phyloP scores from a whole-genome alignment of 2,797 vertebrate species.

The Cetoscarus ocellatus region DNA sequence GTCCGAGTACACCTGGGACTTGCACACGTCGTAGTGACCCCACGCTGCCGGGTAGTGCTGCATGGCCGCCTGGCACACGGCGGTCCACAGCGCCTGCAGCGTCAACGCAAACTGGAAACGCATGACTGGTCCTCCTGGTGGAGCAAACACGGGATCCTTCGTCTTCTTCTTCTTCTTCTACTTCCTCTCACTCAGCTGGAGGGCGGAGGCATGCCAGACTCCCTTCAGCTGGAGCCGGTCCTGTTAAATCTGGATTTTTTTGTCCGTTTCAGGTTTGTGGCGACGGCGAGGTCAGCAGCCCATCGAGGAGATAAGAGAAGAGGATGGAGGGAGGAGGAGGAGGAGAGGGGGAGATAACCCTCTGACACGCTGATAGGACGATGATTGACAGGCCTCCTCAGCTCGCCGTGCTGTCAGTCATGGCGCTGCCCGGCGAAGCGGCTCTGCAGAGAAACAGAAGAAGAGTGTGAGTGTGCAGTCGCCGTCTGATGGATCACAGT shows the following conservation, averaged over 20 bases:
- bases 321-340: constrained; percentile 52
- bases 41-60: constrained; percentile 95
- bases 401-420: constrained; percentile 90
- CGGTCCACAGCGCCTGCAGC: constrained; percentile 92
- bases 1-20: constrained; percentile 95
- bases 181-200: constrained; percentile 57
- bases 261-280: constrained; percentile 38
- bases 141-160: constrained; percentile 47
- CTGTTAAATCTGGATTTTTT: constrained; percentile 16
- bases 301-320: constrained; percentile 69
- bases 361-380: constrained; percentile 79
- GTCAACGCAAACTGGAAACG: constrained; percentile 91
- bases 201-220: constrained; percentile 82
- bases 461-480: constrained; percentile 75
- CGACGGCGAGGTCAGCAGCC: constrained; percentile 53
- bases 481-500: constrained; percentile 37
- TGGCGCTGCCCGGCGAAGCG: constrained; percentile 80
- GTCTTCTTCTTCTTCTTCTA: constrained; percentile 50
- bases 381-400: constrained; percentile 83
- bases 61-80: constrained; percentile 87
- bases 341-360: constrained; percentile 68
- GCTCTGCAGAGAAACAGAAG: constrained; percentile 83
- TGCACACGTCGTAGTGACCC: constrained; percentile 98
- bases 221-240: constrained; percentile 48
- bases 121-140: constrained; percentile 81